phyloP scores from a whole-genome alignment of 1,140 invertebrate species.

The Heliconius himera region DNA sequence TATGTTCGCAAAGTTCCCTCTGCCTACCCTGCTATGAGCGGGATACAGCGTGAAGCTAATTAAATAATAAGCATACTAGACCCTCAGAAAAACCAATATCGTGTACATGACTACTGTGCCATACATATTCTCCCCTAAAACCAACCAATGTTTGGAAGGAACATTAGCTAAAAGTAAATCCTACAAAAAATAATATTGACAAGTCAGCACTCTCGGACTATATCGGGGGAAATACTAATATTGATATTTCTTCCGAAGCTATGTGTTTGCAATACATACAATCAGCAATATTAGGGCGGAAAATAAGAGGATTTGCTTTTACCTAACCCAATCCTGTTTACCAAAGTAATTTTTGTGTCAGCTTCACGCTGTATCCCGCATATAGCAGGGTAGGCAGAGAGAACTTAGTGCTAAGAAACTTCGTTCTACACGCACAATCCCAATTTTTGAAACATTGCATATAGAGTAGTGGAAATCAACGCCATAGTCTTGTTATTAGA shows the following conservation, averaged over 20 bases:
- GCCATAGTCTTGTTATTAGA: not conserved
- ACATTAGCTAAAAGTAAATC: not conserved
- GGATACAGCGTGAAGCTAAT: too few species aligned
- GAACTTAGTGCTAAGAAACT: not conserved
- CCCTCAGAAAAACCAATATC: too few species aligned
- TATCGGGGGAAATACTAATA: not conserved
- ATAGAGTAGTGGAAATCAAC: not conserved
- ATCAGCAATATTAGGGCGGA: not conserved
- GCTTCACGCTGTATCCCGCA: not conserved
- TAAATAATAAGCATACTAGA: too few species aligned
- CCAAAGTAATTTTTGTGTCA: not conserved
- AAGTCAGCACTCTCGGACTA: not conserved
- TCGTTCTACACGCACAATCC: not conserved
- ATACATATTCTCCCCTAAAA: not conserved
- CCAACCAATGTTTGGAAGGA: not conserved
- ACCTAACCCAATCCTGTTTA: not conserved
- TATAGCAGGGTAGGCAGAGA: not conserved
- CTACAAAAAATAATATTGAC: conserved; percentile 11
- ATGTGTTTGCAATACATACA: conserved; percentile 2
- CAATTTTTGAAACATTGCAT: not conserved
- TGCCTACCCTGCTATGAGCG: too few species aligned
- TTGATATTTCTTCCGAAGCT: not conserved
- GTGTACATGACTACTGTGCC: not conserved
- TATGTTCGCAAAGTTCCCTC: too few species aligned
- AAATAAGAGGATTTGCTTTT: not conserved